A percentile compares a stretch with the other conserved stretches of the same genome.
These are phyloP conservation scores for Asbolus verrucosus DNA, from an alignment of 1,140 invertebrate genomes.

Conservation along the genomic window DNA sequence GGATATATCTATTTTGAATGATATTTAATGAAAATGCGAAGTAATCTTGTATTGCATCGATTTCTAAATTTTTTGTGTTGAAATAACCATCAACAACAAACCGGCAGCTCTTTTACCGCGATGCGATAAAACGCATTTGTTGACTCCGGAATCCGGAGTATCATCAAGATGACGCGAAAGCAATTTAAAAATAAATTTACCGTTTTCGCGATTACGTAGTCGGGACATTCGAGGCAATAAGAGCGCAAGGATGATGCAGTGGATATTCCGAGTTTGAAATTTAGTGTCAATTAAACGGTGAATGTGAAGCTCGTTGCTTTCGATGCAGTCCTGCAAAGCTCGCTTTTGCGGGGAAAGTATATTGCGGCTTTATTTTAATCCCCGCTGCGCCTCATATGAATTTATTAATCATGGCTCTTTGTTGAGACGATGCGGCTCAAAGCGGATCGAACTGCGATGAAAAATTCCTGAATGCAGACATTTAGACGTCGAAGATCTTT, in stretches of 20 bases:
- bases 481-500: slow-evolving; percentile 1
- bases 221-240: not conserved
- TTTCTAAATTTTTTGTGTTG: no score
- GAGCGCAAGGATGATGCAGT: slow-evolving; percentile 18
- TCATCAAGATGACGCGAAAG: slow-evolving; percentile 12
- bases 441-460: slow-evolving; percentile 21
- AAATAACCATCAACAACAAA: slow-evolving; percentile 17
- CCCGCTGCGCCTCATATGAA: slow-evolving; percentile 28
- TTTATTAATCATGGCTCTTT: slow-evolving; percentile 34
- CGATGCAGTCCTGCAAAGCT: slow-evolving; percentile 26
- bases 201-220: slow-evolving; percentile 28
- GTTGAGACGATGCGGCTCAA: slow-evolving; percentile 10
- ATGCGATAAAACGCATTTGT: not conserved
- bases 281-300: slow-evolving; percentile 21
- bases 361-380: slow-evolving; percentile 34
- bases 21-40: no score
- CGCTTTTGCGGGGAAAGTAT: slow-evolving; percentile 4
- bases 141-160: slow-evolving; percentile 14
- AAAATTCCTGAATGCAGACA: slow-evolving; percentile 16
- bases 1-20: no score
- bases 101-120: slow-evolving; percentile 3
- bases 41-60: no score
- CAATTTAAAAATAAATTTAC: slow-evolving; percentile 36
- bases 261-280: slow-evolving; percentile 7
- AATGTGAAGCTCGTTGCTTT: slow-evolving; percentile 19